Evolutionary conservation across 2,113 vertebrate genomes (phyloP), one percentile per base, ranked within the genome.

Genomic region (Bagarius yarrelli): DNA sequence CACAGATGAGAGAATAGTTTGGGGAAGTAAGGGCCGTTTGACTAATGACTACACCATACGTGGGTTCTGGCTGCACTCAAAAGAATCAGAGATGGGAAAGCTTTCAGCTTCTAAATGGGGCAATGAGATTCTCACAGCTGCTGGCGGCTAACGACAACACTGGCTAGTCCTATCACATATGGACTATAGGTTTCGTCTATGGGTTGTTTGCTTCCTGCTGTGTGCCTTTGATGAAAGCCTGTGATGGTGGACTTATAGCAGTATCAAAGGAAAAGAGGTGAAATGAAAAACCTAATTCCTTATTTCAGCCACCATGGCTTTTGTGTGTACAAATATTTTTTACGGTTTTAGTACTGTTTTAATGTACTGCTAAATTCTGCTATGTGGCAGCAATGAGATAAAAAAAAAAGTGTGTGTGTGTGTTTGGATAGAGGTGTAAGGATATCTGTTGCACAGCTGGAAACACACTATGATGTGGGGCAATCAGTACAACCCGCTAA

Each of bases 11-110:
- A 53, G 77, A 61, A 57, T 23, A 25, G 73, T 16, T 66, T 64
- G 14, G 64, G 72, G 64, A 83, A 66, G 50, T 57, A 15, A 57
- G 71, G 79, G 60, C 80, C 78, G 60, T 63, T 19, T 15, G 21
- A 74, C 80, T 86, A 84, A 86, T 4, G 83, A 75, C 77, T 40
- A 70, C 73, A 83, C 55, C 85, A 86, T 83, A 66, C 79, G 40
- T 59, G 53, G 34, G 66, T 4, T 32, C 55, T 76, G 53, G 32
- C 55, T 67, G 30, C 63, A 72, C 55, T 56, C 55, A 67, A 40
- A 73, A 55, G 47, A 83, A 76, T 72, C 18, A 85, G 81, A 85
- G 63, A 52, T 50, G 59, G n/a, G 25, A 60, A 78, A 64, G 71
- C 69, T 52, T 57, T 30, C 50, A 12, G 50, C 50, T 66, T 59